These are phyloP conservation scores for Amia ocellicauda DNA, from an alignment of 2,113 vertebrate genomes.

Conservation along the genomic window DNA sequence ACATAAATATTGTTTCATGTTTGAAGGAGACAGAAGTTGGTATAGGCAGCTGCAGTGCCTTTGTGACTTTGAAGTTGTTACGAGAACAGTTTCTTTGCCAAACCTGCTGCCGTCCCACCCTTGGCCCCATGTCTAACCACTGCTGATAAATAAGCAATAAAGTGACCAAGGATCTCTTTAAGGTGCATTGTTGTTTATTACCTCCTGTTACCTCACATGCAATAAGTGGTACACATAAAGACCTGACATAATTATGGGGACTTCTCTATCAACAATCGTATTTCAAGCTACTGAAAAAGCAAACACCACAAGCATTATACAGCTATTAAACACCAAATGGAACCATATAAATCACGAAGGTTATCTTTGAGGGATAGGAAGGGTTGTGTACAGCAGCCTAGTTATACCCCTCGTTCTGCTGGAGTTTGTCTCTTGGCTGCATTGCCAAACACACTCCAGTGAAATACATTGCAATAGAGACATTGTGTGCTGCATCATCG, in stretches of 20 bases:
- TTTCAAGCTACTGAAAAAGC: conserved; percentile 31
- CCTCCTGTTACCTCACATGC: conserved; percentile 16
- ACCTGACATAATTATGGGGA: conserved; percentile 36
- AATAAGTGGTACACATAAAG: conserved; percentile 32
- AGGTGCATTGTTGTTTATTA: conserved; percentile 31
- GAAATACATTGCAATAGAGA: too few species aligned
- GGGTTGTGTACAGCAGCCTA: background rate
- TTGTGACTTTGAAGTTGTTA: conserved; percentile 1
- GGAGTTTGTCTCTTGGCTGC: background rate
- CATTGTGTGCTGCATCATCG: too few species aligned
- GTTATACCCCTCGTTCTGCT: background rate
- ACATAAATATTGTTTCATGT: too few species aligned
- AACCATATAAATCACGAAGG: conserved; percentile 17
- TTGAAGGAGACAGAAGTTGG: too few species aligned
- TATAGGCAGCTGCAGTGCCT: too few species aligned
- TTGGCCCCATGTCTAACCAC: conserved; percentile 12
- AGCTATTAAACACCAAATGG: conserved; percentile 21
- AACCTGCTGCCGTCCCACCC: conserved; percentile 18
- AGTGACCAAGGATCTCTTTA: conserved; percentile 27
- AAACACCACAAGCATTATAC: conserved; percentile 18
- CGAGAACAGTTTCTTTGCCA: conserved; percentile 12
- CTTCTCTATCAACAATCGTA: conserved; percentile 27
- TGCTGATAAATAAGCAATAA: conserved; percentile 24
- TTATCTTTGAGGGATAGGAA: background rate
- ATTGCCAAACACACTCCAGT: too few species aligned